Evolutionary conservation across 2,113 vertebrate species (phyloP).

Genomic region (Daphoenositta chrysoptera): DNA sequence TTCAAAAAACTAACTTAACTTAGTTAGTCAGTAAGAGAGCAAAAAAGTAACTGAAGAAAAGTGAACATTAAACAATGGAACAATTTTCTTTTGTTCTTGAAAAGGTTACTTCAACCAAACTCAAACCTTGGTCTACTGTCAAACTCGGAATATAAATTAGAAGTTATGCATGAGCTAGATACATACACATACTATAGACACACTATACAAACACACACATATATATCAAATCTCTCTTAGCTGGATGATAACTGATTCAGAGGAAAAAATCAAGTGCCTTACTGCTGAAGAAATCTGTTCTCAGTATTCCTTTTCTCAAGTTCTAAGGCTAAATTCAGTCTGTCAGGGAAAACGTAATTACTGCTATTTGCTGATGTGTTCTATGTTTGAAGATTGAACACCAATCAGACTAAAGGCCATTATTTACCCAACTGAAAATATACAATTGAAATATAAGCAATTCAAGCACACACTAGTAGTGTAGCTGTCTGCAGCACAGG

Average conservation of each 20-base stretch:
- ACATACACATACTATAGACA: neutral
- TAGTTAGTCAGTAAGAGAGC: neutral
- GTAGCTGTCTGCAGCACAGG: neutral
- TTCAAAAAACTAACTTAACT: neutral
- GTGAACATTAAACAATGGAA: neutral
- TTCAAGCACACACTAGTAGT: neutral
- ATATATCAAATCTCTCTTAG: neutral
- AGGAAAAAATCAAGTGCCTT: neutral
- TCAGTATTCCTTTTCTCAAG: neutral
- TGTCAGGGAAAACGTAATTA: neutral
- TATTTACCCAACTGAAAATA: neutral
- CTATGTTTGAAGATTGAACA: neutral
- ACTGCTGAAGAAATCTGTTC: neutral
- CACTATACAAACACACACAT: neutral
- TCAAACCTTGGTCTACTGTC: neutral
- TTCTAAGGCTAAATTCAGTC: neutral
- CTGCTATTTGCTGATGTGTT: neutral
- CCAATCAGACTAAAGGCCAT: neutral
- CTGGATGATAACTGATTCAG: neutral
- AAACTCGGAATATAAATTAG: neutral
- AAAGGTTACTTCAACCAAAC: neutral
- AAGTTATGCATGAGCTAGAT: neutral
- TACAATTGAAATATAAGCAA: neutral
- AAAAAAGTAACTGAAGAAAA: neutral
- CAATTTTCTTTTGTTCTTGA: neutral